phyloP scores from a whole-genome alignment of 2,888 invertebrate genomes.

The Danaus chrysippus region DNA sequence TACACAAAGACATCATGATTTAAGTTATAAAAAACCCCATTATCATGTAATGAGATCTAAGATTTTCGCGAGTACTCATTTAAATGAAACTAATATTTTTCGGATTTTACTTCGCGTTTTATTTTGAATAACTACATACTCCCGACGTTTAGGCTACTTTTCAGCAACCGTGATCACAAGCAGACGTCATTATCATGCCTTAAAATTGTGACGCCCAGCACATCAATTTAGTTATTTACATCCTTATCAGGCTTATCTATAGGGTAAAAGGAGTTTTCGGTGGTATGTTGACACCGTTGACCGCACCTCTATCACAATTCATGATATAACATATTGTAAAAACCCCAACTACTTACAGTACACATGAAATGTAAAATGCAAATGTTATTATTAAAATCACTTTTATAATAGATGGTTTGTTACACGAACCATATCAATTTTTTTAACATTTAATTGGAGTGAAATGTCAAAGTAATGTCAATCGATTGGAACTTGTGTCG shows the following conservation, averaged over 20 bases:
- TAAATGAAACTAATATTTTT: too few species aligned
- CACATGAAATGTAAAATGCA: neutral
- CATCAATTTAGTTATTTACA: constrained; percentile 30
- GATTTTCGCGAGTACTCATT: too few species aligned
- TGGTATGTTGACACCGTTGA: constrained; percentile 37
- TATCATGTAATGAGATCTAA: too few species aligned
- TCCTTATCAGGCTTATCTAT: constrained; percentile 40
- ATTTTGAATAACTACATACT: too few species aligned
- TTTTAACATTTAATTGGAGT: too few species aligned
- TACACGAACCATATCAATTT: too few species aligned
- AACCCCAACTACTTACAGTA: neutral
- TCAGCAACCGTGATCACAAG: too few species aligned
- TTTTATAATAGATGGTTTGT: neutral
- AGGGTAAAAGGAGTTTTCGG: constrained; percentile 40
- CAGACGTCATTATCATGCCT: neutral
- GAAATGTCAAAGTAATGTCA: neutral
- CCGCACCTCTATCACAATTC: constrained; percentile 28
- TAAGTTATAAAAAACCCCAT: too few species aligned
- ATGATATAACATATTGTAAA: neutral
- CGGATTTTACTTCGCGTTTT: too few species aligned
- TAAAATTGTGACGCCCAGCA: constrained; percentile 27
- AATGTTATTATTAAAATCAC: neutral
- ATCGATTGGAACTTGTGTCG: too few species aligned
- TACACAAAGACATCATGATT: too few species aligned
- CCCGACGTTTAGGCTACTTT: too few species aligned